Percentiles rank a stretch among this genome's conserved stretches.
These are phyloP conservation scores for Cryptotermes secundus DNA, from an alignment of 1,140 invertebrate genomes.

Conservation along the genomic window DNA sequence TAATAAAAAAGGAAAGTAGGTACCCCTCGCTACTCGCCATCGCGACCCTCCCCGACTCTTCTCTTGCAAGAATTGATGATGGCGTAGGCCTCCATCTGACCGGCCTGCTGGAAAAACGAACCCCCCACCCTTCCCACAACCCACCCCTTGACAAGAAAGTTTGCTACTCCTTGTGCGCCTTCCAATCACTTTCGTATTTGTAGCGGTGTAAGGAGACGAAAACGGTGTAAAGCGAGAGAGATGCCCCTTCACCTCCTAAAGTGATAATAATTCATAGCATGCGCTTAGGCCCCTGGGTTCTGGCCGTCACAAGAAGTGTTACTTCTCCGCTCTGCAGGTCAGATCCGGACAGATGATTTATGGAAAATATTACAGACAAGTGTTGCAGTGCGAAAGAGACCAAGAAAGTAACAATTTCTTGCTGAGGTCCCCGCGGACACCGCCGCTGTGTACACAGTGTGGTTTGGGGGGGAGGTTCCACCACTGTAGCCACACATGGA, in stretches of 20 bases:
- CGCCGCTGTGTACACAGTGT: background rate
- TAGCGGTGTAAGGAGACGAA: background rate
- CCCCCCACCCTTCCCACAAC: background rate
- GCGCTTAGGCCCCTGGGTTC: background rate
- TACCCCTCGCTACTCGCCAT: constrained; percentile 22
- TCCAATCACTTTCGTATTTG: constrained; percentile 31
- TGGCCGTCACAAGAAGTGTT: constrained; percentile 14
- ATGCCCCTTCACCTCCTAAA: background rate
- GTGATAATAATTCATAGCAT: constrained; percentile 33
- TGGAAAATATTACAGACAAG: constrained; percentile 42
- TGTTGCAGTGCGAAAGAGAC: constrained; percentile 23
- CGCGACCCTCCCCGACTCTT: background rate
- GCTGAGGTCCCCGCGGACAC: constrained; percentile 34
- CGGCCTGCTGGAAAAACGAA: background rate
- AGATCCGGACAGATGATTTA: constrained; percentile 45
- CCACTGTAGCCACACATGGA: constrained; percentile 10
- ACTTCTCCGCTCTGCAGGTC: constrained; percentile 35
- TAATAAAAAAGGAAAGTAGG: background rate
- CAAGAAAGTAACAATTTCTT: constrained; percentile 39
- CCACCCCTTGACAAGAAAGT: background rate
- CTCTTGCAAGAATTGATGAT: constrained; percentile 30
- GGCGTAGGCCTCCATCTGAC: background rate
- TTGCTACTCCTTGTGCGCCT: constrained; percentile 18
- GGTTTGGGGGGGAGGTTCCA: background rate
- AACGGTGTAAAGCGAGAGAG: background rate